Evolutionary conservation across 2,888 invertebrate genomes (phyloP).

Genomic region (Endotricha flammealis): DNA sequence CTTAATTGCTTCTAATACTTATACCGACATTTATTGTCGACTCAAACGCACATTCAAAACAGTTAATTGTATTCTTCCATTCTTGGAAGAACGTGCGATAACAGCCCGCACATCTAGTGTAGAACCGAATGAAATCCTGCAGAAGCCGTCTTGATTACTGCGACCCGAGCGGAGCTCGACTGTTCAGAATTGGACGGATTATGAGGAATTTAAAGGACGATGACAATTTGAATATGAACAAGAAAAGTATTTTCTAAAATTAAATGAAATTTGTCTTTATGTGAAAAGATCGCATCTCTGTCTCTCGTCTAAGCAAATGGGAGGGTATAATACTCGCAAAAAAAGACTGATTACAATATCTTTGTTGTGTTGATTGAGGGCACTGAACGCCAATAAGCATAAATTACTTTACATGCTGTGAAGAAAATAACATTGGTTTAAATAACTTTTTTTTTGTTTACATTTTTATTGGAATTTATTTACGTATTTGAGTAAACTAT

Average conservation of each 20-base stretch:
- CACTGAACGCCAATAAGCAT: slow-evolving; percentile 28
- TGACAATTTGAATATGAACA: slow-evolving; percentile 75
- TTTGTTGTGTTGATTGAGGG: slow-evolving; percentile 42
- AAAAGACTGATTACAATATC: slow-evolving; percentile 39
- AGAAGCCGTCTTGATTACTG: slow-evolving; percentile 73
- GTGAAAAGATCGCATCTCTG: slow-evolving; percentile 19
- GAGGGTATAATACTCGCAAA: slow-evolving; percentile 24
- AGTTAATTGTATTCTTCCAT: slow-evolving; percentile 21
- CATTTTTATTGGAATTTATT: no score
- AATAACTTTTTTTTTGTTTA: no score
- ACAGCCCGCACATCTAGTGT: slow-evolving; percentile 48
- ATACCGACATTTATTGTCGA: slow-evolving; percentile 17
- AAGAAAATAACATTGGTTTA: no score
- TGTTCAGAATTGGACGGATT: slow-evolving; percentile 75
- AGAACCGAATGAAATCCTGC: slow-evolving; percentile 59
- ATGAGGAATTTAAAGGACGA: slow-evolving; percentile 74
- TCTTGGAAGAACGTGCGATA: slow-evolving; percentile 40
- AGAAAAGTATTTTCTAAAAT: slow-evolving; percentile 59
- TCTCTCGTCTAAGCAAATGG: slow-evolving; percentile 29
- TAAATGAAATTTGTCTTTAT: slow-evolving; percentile 45
- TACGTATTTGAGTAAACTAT: no score
- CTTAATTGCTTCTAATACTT: slow-evolving; percentile 25
- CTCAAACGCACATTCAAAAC: slow-evolving; percentile 6
- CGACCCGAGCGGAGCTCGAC: slow-evolving; percentile 58
- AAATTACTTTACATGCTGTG: slow-evolving; percentile 26